Conservation (phyloP, 2,113 vertebrate species). For the Tiliqua scincoides region DNA sequence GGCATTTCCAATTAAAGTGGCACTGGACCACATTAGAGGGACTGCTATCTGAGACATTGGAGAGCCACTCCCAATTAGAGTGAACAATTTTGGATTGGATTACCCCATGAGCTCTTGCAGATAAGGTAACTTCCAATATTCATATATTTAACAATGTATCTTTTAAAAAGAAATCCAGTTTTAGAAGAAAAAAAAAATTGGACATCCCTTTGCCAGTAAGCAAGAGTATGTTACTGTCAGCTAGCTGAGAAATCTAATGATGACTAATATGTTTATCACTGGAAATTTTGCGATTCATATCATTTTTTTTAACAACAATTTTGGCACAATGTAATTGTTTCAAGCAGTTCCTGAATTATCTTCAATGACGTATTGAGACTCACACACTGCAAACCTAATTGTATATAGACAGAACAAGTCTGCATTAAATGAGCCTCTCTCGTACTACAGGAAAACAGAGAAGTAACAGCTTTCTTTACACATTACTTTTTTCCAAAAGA, state of each 20-base stretch:
- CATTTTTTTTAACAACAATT: background rate
- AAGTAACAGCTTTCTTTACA: background rate
- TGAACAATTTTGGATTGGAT: background rate
- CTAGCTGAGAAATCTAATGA: background rate
- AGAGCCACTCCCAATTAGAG: background rate
- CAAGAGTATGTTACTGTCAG: background rate
- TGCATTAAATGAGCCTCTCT: conserved; percentile 14
- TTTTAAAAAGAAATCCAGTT: background rate
- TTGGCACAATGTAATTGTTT: conserved; percentile 19
- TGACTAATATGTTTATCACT: conserved; percentile 1
- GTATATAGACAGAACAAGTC: background rate
- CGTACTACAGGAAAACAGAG: background rate
- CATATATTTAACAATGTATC: background rate
- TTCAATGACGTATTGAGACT: background rate
- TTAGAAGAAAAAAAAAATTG: background rate
- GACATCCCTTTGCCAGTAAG: no score
- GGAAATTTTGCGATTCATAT: background rate
- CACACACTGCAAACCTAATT: conserved; percentile 2
- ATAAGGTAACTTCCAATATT: background rate
- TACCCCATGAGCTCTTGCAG: background rate
- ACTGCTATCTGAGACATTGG: background rate
- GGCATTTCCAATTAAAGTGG: background rate
- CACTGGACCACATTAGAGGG: background rate
- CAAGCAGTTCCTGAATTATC: background rate
- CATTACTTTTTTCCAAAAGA: background rate